Evolutionary conservation across 2,888 invertebrate genomes (phyloP), one percentile per base, ranked within the genome.

Genomic region (Trichogramma evanescens): DNA sequence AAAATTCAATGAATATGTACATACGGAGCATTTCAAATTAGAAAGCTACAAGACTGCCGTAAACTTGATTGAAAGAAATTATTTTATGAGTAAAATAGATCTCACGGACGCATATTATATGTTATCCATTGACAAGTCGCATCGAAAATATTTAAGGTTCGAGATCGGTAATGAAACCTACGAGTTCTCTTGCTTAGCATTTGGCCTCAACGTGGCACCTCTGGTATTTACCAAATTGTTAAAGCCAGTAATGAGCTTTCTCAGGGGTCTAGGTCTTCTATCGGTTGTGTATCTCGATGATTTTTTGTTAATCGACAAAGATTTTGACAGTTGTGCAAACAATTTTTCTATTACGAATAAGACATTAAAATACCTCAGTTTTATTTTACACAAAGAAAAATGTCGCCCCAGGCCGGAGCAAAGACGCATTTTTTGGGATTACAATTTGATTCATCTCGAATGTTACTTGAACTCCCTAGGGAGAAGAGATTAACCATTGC

Each of bases 41-140:
- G 63, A 63, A 58, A 59, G 64, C 46, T 57, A 58, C 4, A 56
- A 59, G 44, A 63, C 58, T 6, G 60, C 55, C 8, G 8, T 26
- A 3, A 59, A 56, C 50, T 45, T 63, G 9, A 43, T 63, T 1
- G 46, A 6, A n/a, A 6, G n/a, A 45, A 44, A 45, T 52, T 58
- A 5, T 51, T 65, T 48, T 58, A 66, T 57, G 58, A 40, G 54
- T n/a, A 61, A 49, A n/a, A 41, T 66, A 8, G 65, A 62, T 49
- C 6, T 64, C 6, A 62, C 62, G 46, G 67, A 63, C 42, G 63
- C 65, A 2, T 66, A 63, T 50, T 65, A 61, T 51, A 8, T 56
- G 13, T 39, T 65, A 7, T 54, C 59, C 9, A 50, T 64, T 13
- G 7, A 57, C 5, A 13, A 45, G 39, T 10, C 49, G 2, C 51